Evolutionary conservation across 2,888 invertebrate species (phyloP).

Genomic region (Aradus depressus): DNA sequence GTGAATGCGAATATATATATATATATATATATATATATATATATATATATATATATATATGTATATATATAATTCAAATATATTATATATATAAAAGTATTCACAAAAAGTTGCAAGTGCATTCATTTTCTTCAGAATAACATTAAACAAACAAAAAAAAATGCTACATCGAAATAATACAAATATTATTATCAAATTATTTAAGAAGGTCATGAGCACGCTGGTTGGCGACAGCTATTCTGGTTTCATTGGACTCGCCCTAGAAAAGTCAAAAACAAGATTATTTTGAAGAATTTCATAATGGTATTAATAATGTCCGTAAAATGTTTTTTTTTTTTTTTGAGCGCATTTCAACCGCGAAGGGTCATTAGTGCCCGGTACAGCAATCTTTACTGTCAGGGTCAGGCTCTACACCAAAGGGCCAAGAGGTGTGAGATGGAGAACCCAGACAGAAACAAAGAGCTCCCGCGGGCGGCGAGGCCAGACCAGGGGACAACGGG

Average conservation of each 20-base stretch:
- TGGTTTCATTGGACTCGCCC: constrained; percentile 87
- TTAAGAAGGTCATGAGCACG: constrained; percentile 92
- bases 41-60: not conserved
- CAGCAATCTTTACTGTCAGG: too few relatives aligned
- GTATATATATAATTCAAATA: constrained; percentile 2
- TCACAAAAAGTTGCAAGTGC: constrained; percentile 11
- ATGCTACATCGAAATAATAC: too few relatives aligned
- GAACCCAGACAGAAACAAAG: too few relatives aligned
- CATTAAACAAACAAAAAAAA: constrained; percentile 10
- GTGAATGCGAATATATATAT: not conserved
- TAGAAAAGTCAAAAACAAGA: constrained; percentile 34
- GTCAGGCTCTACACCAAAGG: too few relatives aligned
- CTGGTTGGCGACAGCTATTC: constrained; percentile 94
- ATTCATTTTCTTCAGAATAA: constrained; percentile 10
- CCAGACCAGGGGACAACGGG: too few relatives aligned
- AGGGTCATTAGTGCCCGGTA: too few relatives aligned
- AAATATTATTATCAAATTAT: constrained; percentile 41
- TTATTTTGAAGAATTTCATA: too few relatives aligned
- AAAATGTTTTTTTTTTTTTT: too few relatives aligned
- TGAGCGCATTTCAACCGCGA: too few relatives aligned
- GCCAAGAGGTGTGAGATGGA: too few relatives aligned
- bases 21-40: not conserved
- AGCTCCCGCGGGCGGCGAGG: too few relatives aligned
- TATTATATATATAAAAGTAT: constrained; percentile 10
- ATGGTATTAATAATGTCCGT: too few relatives aligned